These are phyloP conservation scores for Crypturellus tataupa DNA, from an alignment of 2,797 vertebrate genomes.

Conservation along the genomic window DNA sequence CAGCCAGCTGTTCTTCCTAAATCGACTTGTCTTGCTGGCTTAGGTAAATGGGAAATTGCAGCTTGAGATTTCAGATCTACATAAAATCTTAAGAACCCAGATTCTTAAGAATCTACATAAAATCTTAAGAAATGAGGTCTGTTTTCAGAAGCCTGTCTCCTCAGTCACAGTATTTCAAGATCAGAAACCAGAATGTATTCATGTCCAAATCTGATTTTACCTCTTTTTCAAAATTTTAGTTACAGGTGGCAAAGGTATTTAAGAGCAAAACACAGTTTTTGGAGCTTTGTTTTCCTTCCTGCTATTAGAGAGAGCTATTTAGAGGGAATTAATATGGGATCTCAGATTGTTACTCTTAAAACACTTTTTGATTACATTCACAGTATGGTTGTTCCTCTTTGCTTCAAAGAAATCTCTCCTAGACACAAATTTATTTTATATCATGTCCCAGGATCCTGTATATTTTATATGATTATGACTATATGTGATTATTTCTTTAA, in stretches of 20 bases:
- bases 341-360: not conserved
- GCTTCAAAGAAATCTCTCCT: not conserved
- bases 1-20: conserved; percentile 30
- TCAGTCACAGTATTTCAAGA: not conserved
- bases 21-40: not conserved
- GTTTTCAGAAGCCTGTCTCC: not conserved
- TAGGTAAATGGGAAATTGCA: not conserved
- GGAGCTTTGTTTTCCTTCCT: not conserved
- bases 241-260: not conserved
- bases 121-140: not conserved
- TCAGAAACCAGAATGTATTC: not conserved
- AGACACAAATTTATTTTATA: not conserved
- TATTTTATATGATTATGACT: not conserved
- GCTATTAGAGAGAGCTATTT: not conserved
- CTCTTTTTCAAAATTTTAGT: not conserved
- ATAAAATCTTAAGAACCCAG: not conserved
- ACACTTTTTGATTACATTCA: not conserved
- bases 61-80: not conserved
- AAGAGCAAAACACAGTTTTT: not conserved
- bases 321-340: not conserved
- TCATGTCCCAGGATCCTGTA: fast-evolving
- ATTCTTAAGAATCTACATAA: not conserved
- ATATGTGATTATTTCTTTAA: not conserved
- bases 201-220: not conserved
- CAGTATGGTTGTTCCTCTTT: not conserved